Percentiles rank a stretch among this genome's conserved stretches.
Conservation (phyloP, 2,797 vertebrate genomes). For the Chelmon rostratus region DNA sequence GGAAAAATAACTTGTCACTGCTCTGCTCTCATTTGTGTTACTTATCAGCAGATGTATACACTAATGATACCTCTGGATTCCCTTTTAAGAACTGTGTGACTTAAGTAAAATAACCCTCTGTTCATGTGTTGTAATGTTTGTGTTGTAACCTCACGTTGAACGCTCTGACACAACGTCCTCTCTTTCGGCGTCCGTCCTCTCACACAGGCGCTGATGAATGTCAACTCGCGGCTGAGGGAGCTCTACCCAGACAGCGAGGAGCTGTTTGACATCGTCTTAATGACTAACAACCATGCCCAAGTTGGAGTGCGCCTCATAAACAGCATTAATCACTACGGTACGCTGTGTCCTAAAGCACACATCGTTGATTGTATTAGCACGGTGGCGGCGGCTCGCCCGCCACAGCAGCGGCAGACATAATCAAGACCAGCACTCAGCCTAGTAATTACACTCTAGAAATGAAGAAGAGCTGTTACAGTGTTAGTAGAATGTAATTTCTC, state of each 20-base stretch:
- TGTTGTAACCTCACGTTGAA: constrained; percentile 4
- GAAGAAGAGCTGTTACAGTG: not conserved
- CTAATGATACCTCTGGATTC: no score
- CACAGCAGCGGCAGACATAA: not conserved
- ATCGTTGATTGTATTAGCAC: not conserved
- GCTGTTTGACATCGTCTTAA: constrained; percentile 96
- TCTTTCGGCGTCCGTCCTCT: constrained; percentile 9
- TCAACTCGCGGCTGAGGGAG: constrained; percentile 89
- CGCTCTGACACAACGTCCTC: constrained; percentile 19
- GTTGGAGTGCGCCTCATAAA: constrained; percentile 98
- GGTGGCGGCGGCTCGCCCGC: not conserved
- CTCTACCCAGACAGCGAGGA: constrained; percentile 95
- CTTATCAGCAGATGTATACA: not conserved
- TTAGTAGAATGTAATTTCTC: not conserved
- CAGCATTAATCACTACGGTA: constrained; percentile 98
- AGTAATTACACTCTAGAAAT: not conserved
- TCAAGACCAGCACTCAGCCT: not conserved
- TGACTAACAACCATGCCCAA: constrained; percentile 98
- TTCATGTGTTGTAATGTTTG: constrained; percentile 2
- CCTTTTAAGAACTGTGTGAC: not conserved
- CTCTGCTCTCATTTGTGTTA: no score
- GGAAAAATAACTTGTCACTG: no score
- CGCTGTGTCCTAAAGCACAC: constrained; percentile 43
- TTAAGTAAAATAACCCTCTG: not conserved
- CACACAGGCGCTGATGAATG: constrained; percentile 91